Base-by-base conservation (phyloP, 2,113 vertebrate species). In the Festucalex cinctus region DNA sequence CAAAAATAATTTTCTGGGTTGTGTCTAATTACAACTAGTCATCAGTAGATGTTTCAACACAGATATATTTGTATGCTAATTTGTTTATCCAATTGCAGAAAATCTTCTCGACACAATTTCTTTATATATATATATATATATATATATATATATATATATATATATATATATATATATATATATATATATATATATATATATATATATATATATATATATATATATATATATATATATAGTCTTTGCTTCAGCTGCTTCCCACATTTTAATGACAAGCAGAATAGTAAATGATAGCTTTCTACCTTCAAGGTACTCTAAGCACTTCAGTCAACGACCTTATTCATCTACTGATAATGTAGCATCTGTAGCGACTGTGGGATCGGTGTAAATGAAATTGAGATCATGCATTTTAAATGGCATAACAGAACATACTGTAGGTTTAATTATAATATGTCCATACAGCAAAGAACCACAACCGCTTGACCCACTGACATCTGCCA, bases 401-500 rank as follows among this genome's bases (percentile, higher is more conserved):
- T 57, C 9, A 22, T 9, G 20, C 9, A n/a, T 61, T 61, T 22
- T 41, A 57, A 71, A 62, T 56, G 28, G 13, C 2, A 68, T 62
- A 36, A 14, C n/a, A 48, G 28, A 4, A 32, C 28, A 32, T 32
- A 32, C 28, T 32, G 28, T 69, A 65, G 61, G 37, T 62, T 43
- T 41, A 14, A 41, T 41, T 44, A 43, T 1, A 24, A 26, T 62
- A 1, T 14, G 5, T 16, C 51, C 41, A 68, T 41, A 16, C 59
- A 36, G 58, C 64, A 67, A 35, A 7, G 67, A 1, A 5, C 54
- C 16, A 57, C 54, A 57, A 57, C 17, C 32, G 8, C 26, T n/a
- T 58, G 65, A 79, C 71, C 62, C 24, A 35, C 1, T 70, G 60
- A 64, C 48, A 73, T 59, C 1, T 5, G 53, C 24, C 10, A 26